Evolutionary conservation across 2,113 vertebrate species (phyloP), one percentile per base, ranked within the genome.

Genomic region (Riparia riparia): DNA sequence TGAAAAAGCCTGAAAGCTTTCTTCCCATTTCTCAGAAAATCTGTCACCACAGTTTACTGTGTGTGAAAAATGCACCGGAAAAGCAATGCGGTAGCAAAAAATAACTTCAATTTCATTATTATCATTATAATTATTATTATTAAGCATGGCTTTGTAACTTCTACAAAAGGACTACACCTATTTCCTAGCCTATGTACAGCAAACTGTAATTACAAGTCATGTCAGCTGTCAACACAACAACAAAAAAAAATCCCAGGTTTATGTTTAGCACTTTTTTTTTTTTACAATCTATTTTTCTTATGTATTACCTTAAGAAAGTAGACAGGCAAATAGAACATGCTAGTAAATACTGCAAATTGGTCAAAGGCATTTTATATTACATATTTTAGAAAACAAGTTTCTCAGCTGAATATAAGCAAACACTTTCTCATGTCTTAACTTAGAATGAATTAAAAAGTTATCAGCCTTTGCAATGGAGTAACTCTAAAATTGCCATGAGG

Each of bases 371-470:
- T 86, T 65, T 64, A 82, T 74, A 89, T 92, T 32, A 89, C 31
- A 2, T 82, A 82, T 85, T 90, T 78, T 93, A 69, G 51, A 93
- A 97, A 86, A 94, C 51, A 96, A 97, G 57, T 86, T 56, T 82
- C 95, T 96, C 94, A 96, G 58, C 22, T 66, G 86, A 93, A 82
- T 81, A 91, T 82, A 96, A 90, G 95, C 45, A 82, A 94, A 89
- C 64, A 91, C 26, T 93, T 95, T 18, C 54, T 89, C 51, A 61
- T 94, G 87, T 77, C n/a, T 85, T 95, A 97, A 93, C 42, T 79
- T 83, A 72, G 70, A 97, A 86, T 83, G 90, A 90, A 96, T 86
- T n/a, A 64, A 42, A 14, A 86, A 57, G 76, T 79, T 71, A 42
- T 18, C 81, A 70, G 58, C 12, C 32, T 86, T 78, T 65, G 66